These are phyloP conservation scores for Alosa alosa DNA, from an alignment of 2,113 vertebrate species.

Conservation along the genomic window DNA sequence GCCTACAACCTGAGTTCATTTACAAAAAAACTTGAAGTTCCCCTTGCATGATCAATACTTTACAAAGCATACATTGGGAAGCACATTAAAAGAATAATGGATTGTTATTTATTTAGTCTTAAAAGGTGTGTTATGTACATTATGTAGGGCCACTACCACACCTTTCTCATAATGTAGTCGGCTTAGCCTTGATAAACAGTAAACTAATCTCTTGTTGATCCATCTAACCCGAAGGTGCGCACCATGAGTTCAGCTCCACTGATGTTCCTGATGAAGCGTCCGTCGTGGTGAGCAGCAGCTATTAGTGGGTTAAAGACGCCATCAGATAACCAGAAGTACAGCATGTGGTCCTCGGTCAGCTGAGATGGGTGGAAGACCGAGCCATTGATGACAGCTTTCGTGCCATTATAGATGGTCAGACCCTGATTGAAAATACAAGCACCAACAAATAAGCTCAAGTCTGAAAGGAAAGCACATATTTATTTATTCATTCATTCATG, in stretches of 20 bases:
- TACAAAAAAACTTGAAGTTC: too few relatives aligned
- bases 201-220: background rate
- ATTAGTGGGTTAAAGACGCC: slow-evolving; percentile 73
- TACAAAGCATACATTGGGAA: background rate
- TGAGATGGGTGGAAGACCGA: slow-evolving; percentile 70
- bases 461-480: background rate
- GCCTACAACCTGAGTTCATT: too few relatives aligned
- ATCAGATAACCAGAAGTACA: slow-evolving; percentile 85
- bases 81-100: background rate
- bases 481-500: background rate
- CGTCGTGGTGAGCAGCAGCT: slow-evolving; percentile 71
- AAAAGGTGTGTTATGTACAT: too few relatives aligned
- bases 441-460: background rate
- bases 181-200: background rate
- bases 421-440: slow-evolving; percentile 65
- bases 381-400: slow-evolving; percentile 53
- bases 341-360: slow-evolving; percentile 75
- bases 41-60: too few relatives aligned
- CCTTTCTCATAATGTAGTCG: background rate
- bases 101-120: too few relatives aligned
- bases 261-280: slow-evolving; percentile 66
- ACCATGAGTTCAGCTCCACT: slow-evolving; percentile 73
- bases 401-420: slow-evolving; percentile 68
- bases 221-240: slow-evolving; percentile 25
- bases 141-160: background rate